phyloP scores from a whole-genome alignment of 2,797 vertebrate genomes.

The Scyliorhinus canicula region DNA sequence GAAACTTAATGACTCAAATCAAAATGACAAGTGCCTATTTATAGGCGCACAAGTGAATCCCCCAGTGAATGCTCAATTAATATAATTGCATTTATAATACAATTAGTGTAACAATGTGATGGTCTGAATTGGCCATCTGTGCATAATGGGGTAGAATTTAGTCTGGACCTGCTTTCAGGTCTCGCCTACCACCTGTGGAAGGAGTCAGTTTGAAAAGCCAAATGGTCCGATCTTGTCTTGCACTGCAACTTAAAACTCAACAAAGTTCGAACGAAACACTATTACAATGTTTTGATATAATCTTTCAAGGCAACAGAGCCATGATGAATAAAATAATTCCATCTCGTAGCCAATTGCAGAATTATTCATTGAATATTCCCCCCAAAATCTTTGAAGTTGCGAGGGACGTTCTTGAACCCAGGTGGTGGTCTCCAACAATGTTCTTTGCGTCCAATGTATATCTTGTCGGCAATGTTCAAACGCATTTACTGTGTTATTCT shows the following conservation, averaged over 20 bases:
- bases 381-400: not conserved
- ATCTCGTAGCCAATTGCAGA: not conserved
- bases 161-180: not conserved
- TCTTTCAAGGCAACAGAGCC: not conserved
- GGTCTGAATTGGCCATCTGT: not conserved
- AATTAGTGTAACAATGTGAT: not conserved
- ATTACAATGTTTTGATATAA: not conserved
- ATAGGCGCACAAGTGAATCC: too few relatives aligned
- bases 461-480: not conserved
- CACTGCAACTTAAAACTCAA: not conserved
- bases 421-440: not conserved
- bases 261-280: not conserved
- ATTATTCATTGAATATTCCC: not conserved
- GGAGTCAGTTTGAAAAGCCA: not conserved
- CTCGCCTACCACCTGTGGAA: not conserved
- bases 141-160: not conserved
- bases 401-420: not conserved
- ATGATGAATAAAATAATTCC: not conserved
- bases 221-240: not conserved
- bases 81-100: not conserved
- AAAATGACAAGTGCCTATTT: too few relatives aligned
- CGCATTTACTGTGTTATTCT: not conserved
- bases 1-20: too few relatives aligned
- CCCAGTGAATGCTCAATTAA: not conserved
- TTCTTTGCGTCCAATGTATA: not conserved